Conservation (phyloP, 2,888 invertebrate genomes). For the Uropetala carovei region DNA sequence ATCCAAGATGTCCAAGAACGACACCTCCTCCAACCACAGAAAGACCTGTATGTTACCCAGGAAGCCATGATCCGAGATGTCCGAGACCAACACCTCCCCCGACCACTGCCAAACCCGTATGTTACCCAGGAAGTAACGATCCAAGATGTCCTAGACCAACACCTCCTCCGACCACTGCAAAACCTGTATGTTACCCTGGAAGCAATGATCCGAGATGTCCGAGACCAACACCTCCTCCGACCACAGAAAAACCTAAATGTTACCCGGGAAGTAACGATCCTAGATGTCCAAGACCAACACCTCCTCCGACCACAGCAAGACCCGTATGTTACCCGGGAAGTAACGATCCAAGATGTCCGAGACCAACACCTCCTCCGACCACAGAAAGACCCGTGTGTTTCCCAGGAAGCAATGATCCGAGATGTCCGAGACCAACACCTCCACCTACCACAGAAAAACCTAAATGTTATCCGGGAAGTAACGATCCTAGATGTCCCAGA, state of each 20-base stretch:
- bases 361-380: slow-evolving; percentile 73
- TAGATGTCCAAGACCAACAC: slow-evolving; percentile 71
- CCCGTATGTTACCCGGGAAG: slow-evolving; percentile 66
- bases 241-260: slow-evolving; percentile 65
- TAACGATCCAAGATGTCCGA: slow-evolving; percentile 69
- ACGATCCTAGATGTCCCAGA: slow-evolving; percentile 70
- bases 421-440: slow-evolving; percentile 68
- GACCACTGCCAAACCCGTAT: slow-evolving; percentile 64
- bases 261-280: slow-evolving; percentile 68
- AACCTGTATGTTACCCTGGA: slow-evolving; percentile 67
- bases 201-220: slow-evolving; percentile 72
- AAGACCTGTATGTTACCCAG: slow-evolving; percentile 68
- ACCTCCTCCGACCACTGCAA: slow-evolving; percentile 63
- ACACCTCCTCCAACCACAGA: slow-evolving; percentile 67
- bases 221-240: slow-evolving; percentile 67
- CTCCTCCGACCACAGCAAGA: slow-evolving; percentile 51
- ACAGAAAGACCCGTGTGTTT: slow-evolving; percentile 65
- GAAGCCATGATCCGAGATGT: not conserved
- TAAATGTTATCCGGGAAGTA: slow-evolving; percentile 70
- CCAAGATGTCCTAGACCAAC: slow-evolving; percentile 68
- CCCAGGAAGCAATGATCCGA: slow-evolving; percentile 68
- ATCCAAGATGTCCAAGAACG: slow-evolving; percentile 70
- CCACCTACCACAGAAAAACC: slow-evolving; percentile 68
- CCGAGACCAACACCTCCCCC: slow-evolving; percentile 68
- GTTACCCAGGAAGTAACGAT: slow-evolving; percentile 69